Evolutionary conservation across 2,888 invertebrate species (phyloP).

Genomic region (Microctonus hyperodae): DNA sequence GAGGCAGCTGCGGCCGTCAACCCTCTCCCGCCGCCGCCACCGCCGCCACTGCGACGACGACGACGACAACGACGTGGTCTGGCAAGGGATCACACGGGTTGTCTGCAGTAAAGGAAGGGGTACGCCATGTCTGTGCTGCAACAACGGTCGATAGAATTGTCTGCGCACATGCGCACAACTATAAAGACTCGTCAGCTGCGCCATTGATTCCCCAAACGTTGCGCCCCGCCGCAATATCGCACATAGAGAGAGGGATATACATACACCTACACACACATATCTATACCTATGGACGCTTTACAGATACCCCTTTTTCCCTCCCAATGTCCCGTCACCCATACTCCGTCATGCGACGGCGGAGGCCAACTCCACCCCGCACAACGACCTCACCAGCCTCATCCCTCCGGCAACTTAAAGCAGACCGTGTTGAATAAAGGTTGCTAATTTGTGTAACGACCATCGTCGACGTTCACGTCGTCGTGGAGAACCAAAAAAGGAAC

Average conservation of each 20-base stretch:
- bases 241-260: constrained; percentile 39
- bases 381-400: constrained; percentile 22
- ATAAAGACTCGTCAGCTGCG: constrained; percentile 59
- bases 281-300: no score
- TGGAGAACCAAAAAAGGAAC: neutral
- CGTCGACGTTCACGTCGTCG: neutral
- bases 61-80: constrained; percentile 39
- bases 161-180: constrained; percentile 60
- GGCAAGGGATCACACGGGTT: constrained; percentile 44
- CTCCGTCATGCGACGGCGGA: neutral
- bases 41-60: constrained; percentile 39
- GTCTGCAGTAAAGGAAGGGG: constrained; percentile 51
- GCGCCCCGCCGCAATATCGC: constrained; percentile 8
- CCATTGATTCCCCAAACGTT: constrained; percentile 55
- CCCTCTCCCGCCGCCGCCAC: constrained; percentile 35
- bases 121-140: constrained; percentile 59
- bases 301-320: constrained; percentile 23
- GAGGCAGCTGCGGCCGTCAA: constrained; percentile 36
- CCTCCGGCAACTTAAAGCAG: constrained; percentile 57
- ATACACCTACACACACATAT: constrained; percentile 16
- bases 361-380: constrained; percentile 25
- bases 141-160: constrained; percentile 62
- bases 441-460: constrained; percentile 49
- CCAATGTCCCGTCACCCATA: neutral
- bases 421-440: constrained; percentile 52